Base-by-base conservation (phyloP, 2,797 vertebrate genomes). In the Mus caroli region DNA sequence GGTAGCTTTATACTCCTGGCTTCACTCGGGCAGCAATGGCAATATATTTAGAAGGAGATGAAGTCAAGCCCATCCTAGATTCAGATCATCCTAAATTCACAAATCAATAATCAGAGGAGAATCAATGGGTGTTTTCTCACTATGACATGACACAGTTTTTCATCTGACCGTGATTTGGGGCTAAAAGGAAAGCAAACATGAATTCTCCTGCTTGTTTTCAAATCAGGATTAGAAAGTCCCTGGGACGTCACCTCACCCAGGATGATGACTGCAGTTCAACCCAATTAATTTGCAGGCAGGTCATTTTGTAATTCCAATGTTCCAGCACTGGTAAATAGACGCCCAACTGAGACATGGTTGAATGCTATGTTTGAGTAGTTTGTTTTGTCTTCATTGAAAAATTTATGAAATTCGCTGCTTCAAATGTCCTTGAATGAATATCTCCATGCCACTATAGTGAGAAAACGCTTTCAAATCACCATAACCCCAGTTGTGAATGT, bases 51-150 rank as follows among this genome's bases (percentile, higher is more conserved):
- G 92, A 43, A 71, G 92, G 77, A 3, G 43, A 95, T 88, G 58
- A 50, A 91, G 86, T 86, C 34, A 90, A 84, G 92, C 94, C 76
- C 89, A 77, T 95, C 89, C 93, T 54, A 62, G 91, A 96, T 93
- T 97, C 97, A 91, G 86, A 77, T 96, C 75, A 78, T 94, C 73
- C 31, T 26, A 92, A 94, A 95, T 96, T 97, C 95, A 96, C 97
- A 94, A 87, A 97, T 96, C 95, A 96, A 96, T 90, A 60, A 79
- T 79, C 56, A 78, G 67, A 0, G 17, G 94, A 92, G 89, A 97
- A 97, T 97, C 97, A 88, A 89, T 97, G 96, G 31, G 37, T 56
- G 76, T 91, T 97, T 97, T 96, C 97, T 76, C 82, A 95, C 84
- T 3, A 54, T 28, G 95, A 92, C 92, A 60, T 69, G 97, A 86